These are phyloP conservation scores for Columba guinea DNA, from an alignment of 2,797 vertebrate species.

Conservation along the genomic window DNA sequence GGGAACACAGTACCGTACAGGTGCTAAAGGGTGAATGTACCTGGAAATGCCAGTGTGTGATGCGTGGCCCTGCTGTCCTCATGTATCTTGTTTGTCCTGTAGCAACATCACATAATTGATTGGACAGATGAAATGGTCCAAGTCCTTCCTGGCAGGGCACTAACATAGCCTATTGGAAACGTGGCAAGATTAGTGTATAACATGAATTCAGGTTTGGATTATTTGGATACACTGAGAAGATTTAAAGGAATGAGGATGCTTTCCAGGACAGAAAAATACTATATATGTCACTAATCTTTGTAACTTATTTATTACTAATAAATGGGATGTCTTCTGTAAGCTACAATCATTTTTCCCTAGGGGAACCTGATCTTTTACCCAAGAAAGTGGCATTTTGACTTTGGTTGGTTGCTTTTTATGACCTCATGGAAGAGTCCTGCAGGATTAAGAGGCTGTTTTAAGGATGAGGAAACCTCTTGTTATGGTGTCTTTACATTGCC, in stretches of 20 bases:
- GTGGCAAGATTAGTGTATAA: not conserved
- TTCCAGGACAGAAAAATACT: not conserved
- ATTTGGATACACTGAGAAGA: not conserved
- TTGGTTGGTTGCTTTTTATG: not conserved
- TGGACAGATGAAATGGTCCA: not conserved
- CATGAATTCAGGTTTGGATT: not conserved
- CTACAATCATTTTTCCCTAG: not conserved
- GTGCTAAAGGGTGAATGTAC: not conserved
- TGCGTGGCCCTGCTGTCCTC: not conserved
- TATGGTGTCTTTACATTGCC: not conserved
- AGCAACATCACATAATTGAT: not conserved
- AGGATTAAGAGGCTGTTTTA: not conserved
- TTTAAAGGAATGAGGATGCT: not conserved
- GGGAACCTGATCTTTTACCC: not conserved
- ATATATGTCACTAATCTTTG: not conserved
- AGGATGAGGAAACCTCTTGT: not conserved
- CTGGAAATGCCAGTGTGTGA: accelerated
- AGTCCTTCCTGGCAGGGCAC: not conserved
- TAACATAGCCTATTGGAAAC: not conserved
- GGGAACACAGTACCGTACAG: no score
- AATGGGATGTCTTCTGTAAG: not conserved
- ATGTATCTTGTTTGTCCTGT: not conserved
- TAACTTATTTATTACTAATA: not conserved
- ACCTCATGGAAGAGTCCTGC: not conserved
- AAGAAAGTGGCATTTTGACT: not conserved